Conservation (phyloP, 2,797 vertebrate species). For the Naso thynnoides region DNA sequence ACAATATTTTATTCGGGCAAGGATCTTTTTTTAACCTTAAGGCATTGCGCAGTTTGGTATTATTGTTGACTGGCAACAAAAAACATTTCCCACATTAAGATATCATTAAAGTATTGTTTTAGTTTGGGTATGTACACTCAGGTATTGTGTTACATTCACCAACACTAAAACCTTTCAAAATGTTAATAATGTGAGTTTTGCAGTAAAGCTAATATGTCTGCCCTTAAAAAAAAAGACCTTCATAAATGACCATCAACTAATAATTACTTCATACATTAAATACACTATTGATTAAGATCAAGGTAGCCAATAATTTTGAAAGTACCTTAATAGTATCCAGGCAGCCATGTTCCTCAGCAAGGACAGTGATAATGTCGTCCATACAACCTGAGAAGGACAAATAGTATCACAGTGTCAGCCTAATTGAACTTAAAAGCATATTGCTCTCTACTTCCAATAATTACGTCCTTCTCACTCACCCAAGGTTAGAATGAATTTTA, state of each 20-base stretch:
- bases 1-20: neutral
- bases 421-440: slow-evolving; percentile 21
- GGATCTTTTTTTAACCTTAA: neutral
- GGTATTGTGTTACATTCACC: neutral
- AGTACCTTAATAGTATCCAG: slow-evolving; percentile 92
- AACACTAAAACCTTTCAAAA: no score
- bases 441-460: slow-evolving; percentile 7
- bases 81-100: neutral
- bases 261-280: neutral
- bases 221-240: neutral
- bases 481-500: slow-evolving; percentile 94
- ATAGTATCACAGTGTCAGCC: slow-evolving; percentile 16
- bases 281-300: neutral
- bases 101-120: no score
- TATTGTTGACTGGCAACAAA: neutral
- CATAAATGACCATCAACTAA: neutral
- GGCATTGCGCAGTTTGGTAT: neutral
- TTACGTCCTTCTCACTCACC: slow-evolving; percentile 83
- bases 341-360: slow-evolving; percentile 96
- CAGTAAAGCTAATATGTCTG: neutral
- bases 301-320: slow-evolving; percentile 8
- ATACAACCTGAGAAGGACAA: slow-evolving; percentile 88
- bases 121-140: neutral
- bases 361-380: slow-evolving; percentile 93
- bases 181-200: neutral